Percentiles rank a stretch among this genome's conserved stretches.
These are phyloP conservation scores for Drosophila sp. DNA, from an alignment of 1,140 invertebrate species.

Conservation along the genomic window DNA sequence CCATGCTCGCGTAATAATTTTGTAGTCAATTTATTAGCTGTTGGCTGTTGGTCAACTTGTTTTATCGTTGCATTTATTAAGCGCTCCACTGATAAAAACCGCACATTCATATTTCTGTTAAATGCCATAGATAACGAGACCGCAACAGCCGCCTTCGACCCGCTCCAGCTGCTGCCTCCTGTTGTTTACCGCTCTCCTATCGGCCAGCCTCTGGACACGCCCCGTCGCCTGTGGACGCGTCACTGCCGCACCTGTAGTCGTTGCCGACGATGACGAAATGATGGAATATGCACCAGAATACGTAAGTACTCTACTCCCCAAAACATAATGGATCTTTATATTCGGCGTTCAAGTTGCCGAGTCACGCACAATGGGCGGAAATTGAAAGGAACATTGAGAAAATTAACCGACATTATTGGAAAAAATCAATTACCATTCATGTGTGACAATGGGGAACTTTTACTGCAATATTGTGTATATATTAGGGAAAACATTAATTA, in stretches of 20 bases:
- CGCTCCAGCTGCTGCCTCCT: constrained; percentile 22
- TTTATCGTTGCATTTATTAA: constrained; percentile 79
- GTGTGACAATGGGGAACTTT: too few species aligned
- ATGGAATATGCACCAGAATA: constrained; percentile 79
- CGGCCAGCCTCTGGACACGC: constrained; percentile 54
- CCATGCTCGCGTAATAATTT: constrained; percentile 77
- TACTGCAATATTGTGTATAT: too few species aligned
- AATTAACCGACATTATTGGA: too few species aligned
- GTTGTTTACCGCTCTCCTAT: constrained; percentile 33
- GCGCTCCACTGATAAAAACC: constrained; percentile 70
- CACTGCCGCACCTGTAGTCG: constrained; percentile 58
- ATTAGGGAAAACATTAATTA: too few species aligned
- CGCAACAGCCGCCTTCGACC: constrained; percentile 20
- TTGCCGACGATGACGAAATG: constrained; percentile 70
- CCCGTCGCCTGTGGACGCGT: constrained; percentile 42
- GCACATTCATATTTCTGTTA: constrained; percentile 75
- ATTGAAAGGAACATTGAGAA: too few species aligned
- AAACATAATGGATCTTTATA: constrained; percentile 26
- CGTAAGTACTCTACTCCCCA: constrained; percentile 54
- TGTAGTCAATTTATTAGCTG: constrained; percentile 77
- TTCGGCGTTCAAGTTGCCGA: background rate
- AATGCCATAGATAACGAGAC: constrained; percentile 70
- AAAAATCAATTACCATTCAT: too few species aligned
- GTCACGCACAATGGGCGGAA: constrained; percentile 37
- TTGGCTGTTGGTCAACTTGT: constrained; percentile 60